Evolutionary conservation across 2,888 invertebrate genomes (phyloP).

Genomic region (Brenthis daphne): DNA sequence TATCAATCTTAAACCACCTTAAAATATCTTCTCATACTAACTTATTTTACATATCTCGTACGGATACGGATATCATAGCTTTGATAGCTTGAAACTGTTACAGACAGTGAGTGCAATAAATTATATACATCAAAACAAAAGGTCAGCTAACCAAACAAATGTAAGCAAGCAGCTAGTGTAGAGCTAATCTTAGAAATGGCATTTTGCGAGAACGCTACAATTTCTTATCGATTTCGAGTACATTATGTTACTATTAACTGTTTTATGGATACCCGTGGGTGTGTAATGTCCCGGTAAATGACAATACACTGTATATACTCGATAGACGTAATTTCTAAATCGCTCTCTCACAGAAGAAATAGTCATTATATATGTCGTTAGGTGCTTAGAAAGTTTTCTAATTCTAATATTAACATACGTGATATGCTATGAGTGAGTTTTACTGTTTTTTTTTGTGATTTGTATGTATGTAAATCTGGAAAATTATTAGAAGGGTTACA

Average conservation of each 20-base stretch:
- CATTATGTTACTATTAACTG: slow-evolving; percentile 59
- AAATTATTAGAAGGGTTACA: too few relatives aligned
- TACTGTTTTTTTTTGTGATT: not conserved
- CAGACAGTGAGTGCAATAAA: too few relatives aligned
- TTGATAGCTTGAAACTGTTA: too few relatives aligned
- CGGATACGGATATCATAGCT: not conserved
- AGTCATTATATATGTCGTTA: slow-evolving; percentile 23
- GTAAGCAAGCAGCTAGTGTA: slow-evolving; percentile 33
- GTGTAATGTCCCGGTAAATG: slow-evolving; percentile 51
- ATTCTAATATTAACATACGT: not conserved
- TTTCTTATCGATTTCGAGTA: slow-evolving; percentile 51
- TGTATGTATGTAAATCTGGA: not conserved
- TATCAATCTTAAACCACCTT: too few relatives aligned
- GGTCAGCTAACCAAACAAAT: not conserved
- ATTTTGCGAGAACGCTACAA: slow-evolving; percentile 52
- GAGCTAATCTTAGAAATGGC: slow-evolving; percentile 41
- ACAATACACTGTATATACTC: slow-evolving; percentile 36
- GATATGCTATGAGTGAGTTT: not conserved
- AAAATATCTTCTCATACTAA: too few relatives aligned
- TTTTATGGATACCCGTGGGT: slow-evolving; percentile 51
- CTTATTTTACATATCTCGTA: not conserved
- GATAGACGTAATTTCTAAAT: slow-evolving; percentile 29
- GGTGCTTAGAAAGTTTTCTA: slow-evolving; percentile 33
- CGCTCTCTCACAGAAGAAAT: slow-evolving; percentile 34
- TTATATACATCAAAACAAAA: too few relatives aligned